phyloP scores from a whole-genome alignment of 23 tunicate genomes.

The Clavelina lepadiformis region DNA sequence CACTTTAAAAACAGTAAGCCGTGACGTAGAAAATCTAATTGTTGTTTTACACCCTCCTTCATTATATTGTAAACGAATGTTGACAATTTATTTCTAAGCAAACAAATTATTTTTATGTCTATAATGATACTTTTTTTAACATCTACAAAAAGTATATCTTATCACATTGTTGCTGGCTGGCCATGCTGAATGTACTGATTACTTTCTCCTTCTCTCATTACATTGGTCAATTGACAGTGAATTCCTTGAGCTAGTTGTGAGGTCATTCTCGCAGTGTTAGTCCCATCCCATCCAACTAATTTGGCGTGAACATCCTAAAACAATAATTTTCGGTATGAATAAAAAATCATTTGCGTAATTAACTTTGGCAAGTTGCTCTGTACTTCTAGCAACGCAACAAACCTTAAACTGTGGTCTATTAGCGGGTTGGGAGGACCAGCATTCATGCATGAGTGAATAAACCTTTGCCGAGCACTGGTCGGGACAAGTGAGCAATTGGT shows the following conservation, averaged over 20 bases:
- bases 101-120: no score
- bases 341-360: no score
- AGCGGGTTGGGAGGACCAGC: conserved; percentile 62
- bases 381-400: neutral
- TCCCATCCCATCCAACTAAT: conserved; percentile 85
- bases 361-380: neutral
- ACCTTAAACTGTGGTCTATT: conserved; percentile 74
- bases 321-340: neutral
- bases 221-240: conserved; percentile 75
- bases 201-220: conserved; percentile 48
- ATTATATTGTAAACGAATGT: no score
- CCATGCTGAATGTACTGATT: conserved; percentile 41
- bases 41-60: no score
- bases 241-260: conserved; percentile 94
- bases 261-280: conserved; percentile 77
- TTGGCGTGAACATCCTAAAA: conserved; percentile 76
- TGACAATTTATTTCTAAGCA: no score
- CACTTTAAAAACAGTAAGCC: no score
- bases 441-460: conserved; percentile 94
- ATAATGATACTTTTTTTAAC: no score
- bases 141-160: no score
- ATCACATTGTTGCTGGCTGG: conserved; percentile 11
- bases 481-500: conserved; percentile 83
- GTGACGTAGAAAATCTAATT: no score
- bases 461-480: conserved; percentile 92